Conservation (phyloP, 2,113 vertebrate genomes). For the Apteryx owenii region DNA sequence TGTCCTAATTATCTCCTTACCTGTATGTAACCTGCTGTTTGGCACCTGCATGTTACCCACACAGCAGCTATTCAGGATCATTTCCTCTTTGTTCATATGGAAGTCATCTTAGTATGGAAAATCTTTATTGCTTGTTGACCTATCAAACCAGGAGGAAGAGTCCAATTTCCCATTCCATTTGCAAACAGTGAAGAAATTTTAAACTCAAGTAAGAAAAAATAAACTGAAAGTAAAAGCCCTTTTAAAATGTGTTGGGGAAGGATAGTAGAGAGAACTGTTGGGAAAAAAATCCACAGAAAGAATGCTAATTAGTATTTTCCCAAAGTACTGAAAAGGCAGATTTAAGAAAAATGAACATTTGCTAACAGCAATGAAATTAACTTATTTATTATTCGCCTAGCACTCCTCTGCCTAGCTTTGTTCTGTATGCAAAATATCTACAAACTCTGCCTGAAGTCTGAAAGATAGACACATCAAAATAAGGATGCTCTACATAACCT, state of each 20-base stretch:
- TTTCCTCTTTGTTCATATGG: neutral
- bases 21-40: neutral
- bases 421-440: slow-evolving; percentile 39
- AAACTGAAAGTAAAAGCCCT: neutral
- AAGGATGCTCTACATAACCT: slow-evolving; percentile 24
- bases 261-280: neutral
- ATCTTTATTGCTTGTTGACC: neutral
- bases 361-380: neutral
- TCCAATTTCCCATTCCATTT: neutral
- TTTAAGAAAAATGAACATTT: neutral
- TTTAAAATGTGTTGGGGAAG: neutral
- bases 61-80: neutral
- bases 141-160: neutral
- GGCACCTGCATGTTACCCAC: neutral
- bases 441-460: slow-evolving; percentile 28
- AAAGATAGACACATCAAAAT: slow-evolving; percentile 61
- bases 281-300: neutral
- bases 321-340: neutral
- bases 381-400: slow-evolving; percentile 52
- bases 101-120: neutral
- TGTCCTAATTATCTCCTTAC: neutral
- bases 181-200: neutral
- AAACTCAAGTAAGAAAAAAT: neutral
- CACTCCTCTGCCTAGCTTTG: slow-evolving; percentile 4
- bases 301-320: slow-evolving; percentile 1